phyloP scores from a whole-genome alignment of 2,113 vertebrate species.

The Jaculus jaculus region DNA sequence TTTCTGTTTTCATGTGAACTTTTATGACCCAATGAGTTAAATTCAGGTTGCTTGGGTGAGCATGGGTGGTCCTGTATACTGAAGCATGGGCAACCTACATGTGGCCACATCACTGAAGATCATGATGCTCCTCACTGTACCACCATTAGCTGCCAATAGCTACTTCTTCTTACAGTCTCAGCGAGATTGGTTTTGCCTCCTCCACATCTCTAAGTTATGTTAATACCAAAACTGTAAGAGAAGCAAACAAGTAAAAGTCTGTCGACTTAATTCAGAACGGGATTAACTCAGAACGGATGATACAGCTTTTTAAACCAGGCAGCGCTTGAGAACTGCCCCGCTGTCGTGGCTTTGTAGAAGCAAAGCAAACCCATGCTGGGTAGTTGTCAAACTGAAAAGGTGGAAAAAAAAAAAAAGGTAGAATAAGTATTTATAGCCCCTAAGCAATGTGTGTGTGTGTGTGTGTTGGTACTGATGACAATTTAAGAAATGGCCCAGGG shows the following conservation, averaged over 20 bases:
- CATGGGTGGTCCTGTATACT: too few relatives aligned
- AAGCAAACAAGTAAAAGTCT: neutral
- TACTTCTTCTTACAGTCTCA: conserved; percentile 27
- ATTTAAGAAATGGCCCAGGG: conserved; percentile 16
- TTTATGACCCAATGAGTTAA: too few relatives aligned
- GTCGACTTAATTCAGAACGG: too few relatives aligned
- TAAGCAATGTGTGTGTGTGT: neutral
- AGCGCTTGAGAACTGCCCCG: conserved; percentile 32
- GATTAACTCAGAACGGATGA: conserved; percentile 65
- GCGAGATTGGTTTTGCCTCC: conserved; percentile 42
- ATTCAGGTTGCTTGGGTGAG: too few relatives aligned
- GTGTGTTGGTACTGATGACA: neutral
- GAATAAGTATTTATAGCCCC: neutral
- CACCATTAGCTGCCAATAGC: too few relatives aligned
- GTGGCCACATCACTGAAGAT: too few relatives aligned
- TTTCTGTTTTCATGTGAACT: too few relatives aligned
- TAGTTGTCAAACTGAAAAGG: neutral
- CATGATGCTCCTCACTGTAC: neutral
- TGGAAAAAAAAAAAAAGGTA: neutral
- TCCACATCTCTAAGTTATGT: conserved; percentile 47
- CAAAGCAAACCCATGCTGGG: neutral
- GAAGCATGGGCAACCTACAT: too few relatives aligned
- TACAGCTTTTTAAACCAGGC: conserved; percentile 41
- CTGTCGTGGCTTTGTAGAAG: neutral
- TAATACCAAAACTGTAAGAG: conserved; percentile 21